A percentile compares a stretch with the other conserved stretches of the same genome.
phyloP scores from a whole-genome alignment of 2,113 vertebrate species.

The Hassar affinis region DNA sequence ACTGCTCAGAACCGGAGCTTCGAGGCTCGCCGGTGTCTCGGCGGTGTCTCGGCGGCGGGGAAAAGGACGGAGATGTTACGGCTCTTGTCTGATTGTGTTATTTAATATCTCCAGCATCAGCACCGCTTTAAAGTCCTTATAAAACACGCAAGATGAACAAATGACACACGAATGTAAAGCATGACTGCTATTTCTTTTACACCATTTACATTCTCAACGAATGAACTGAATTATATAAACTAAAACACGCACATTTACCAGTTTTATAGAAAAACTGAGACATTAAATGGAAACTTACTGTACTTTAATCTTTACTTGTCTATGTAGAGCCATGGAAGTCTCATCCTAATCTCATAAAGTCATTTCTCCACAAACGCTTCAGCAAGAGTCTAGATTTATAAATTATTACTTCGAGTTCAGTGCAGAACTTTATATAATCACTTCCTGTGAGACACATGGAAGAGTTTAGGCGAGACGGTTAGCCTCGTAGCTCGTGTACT shows the following conservation, averaged over 20 bases:
- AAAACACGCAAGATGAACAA: neutral
- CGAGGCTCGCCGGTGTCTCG: neutral
- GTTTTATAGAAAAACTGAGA: neutral
- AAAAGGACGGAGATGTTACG: neutral
- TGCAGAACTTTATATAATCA: neutral
- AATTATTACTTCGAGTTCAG: too few relatives aligned
- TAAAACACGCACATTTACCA: too few relatives aligned
- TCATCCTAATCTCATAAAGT: neutral
- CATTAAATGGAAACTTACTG: too few relatives aligned
- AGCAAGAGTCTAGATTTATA: neutral
- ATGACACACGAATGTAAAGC: neutral
- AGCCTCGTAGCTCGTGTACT: neutral
- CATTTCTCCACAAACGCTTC: neutral
- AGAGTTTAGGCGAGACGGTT: neutral
- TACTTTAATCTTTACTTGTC: neutral
- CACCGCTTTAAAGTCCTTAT: neutral
- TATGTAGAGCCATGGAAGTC: neutral
- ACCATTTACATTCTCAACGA: neutral
- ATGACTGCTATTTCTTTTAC: neutral
- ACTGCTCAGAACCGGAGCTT: neutral
- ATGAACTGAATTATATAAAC: neutral
- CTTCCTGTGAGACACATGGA: neutral
- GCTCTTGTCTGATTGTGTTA: constrained; percentile 17
- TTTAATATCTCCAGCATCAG: constrained; percentile 6
- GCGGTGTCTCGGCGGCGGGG: neutral